These are phyloP conservation scores for Heliconius ismenius DNA, from an alignment of 2,888 invertebrate genomes.

Conservation along the genomic window DNA sequence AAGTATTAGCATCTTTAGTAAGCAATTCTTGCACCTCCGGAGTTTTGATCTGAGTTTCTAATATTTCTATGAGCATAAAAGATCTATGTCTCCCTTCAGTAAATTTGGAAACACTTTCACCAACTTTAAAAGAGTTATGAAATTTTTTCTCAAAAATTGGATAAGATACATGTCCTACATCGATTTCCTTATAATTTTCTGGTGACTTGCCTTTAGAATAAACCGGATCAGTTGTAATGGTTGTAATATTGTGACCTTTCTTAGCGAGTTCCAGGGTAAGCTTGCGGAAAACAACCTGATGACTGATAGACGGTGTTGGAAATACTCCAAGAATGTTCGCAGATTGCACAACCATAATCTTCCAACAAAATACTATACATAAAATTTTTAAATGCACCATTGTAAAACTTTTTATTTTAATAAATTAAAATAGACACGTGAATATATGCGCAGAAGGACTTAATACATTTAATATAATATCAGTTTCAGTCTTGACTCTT, in stretches of 20 bases:
- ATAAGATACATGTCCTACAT: slow-evolving; percentile 56
- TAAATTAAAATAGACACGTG: too few relatives aligned
- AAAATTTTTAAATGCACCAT: not conserved
- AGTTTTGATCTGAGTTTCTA: slow-evolving; percentile 45
- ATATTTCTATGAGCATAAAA: not conserved
- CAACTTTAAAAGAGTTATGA: slow-evolving; percentile 19
- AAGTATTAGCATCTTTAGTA: slow-evolving; percentile 42
- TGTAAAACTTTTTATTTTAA: not conserved
- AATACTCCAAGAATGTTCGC: slow-evolving; percentile 60
- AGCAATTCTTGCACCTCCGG: slow-evolving; percentile 39
- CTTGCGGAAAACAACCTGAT: slow-evolving; percentile 62
- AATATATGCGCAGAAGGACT: not conserved
- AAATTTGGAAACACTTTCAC: not conserved
- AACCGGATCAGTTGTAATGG: slow-evolving; percentile 63
- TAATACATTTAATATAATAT: not conserved
- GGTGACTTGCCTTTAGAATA: slow-evolving; percentile 50
- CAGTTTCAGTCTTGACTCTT: not conserved
- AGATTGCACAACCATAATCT: slow-evolving; percentile 38
- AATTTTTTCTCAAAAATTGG: not conserved
- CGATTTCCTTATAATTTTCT: slow-evolving; percentile 62
- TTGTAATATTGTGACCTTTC: slow-evolving; percentile 66
- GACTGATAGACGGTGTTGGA: slow-evolving; percentile 64
- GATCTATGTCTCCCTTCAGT: slow-evolving; percentile 16
- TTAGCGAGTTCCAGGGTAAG: slow-evolving; percentile 59
- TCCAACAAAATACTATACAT: not conserved